These are phyloP conservation scores for Hypercompe scribonia DNA, from an alignment of 2,888 invertebrate genomes.

Conservation along the genomic window DNA sequence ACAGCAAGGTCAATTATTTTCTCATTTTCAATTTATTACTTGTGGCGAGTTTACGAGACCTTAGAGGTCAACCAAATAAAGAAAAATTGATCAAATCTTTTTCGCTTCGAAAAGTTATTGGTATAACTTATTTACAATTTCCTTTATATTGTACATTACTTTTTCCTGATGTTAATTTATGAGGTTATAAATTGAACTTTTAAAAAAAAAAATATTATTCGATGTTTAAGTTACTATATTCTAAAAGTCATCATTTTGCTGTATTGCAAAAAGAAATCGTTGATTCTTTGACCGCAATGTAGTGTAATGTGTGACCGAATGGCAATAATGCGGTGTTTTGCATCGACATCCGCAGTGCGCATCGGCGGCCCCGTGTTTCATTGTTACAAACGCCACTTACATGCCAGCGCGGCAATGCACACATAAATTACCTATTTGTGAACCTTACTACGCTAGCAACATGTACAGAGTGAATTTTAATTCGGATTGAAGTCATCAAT, in stretches of 20 bases:
- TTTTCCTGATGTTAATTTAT: background rate
- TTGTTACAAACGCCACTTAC: constrained; percentile 39
- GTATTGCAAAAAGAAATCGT: background rate
- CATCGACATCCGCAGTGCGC: constrained; percentile 63
- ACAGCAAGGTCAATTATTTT: background rate
- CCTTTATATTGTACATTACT: background rate
- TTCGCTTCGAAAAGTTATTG: background rate
- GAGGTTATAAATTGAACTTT: no score
- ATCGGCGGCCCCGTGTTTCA: constrained; percentile 52
- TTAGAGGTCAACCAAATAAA: background rate
- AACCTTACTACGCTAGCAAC: background rate
- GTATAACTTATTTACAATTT: background rate
- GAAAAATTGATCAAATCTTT: background rate
- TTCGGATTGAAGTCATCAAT: background rate
- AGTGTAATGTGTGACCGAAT: constrained; percentile 13
- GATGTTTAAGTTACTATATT: no score
- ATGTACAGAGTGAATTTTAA: background rate
- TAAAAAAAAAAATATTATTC: no score
- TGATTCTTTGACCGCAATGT: constrained; percentile 26
- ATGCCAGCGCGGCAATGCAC: constrained; percentile 33
- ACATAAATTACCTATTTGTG: constrained; percentile 39
- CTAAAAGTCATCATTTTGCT: background rate
- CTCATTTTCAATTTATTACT: background rate
- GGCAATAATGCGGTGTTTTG: constrained; percentile 58
- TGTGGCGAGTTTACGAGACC: background rate